Conservation (phyloP, 2,113 vertebrate genomes). For the Cynocephalus volans region DNA sequence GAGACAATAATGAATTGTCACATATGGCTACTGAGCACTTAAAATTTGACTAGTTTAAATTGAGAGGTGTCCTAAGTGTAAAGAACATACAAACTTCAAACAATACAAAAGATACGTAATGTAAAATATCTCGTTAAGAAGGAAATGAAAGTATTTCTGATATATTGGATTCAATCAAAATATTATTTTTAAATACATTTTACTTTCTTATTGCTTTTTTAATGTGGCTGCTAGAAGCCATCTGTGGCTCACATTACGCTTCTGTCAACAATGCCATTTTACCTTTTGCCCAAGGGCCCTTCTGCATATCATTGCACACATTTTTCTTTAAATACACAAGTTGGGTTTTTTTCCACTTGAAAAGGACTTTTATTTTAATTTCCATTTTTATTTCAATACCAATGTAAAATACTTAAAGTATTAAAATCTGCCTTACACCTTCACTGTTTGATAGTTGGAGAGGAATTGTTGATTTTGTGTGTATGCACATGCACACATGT, state of each 20-base stretch:
- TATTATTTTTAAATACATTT: background rate
- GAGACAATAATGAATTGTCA: background rate
- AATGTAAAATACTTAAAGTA: background rate
- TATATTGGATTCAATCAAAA: background rate
- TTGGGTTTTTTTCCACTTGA: background rate
- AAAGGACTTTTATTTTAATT: background rate
- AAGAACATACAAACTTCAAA: background rate
- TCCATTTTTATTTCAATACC: too few relatives aligned
- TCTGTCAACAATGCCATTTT: background rate
- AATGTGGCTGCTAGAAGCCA: background rate
- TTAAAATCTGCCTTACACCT: background rate
- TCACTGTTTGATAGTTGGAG: background rate
- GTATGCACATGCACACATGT: background rate
- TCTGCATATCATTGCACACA: background rate
- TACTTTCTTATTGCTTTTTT: background rate
- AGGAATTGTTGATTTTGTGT: fast-evolving
- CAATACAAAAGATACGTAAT: background rate
- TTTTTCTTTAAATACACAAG: background rate
- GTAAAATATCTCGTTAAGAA: background rate
- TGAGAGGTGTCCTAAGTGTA: background rate
- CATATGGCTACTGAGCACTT: background rate
- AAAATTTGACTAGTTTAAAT: background rate
- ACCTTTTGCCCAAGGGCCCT: background rate
- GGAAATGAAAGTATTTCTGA: background rate
- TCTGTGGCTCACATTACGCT: background rate